Evolutionary conservation across 2,888 invertebrate genomes (phyloP).

Genomic region (Pedicia rivosa): DNA sequence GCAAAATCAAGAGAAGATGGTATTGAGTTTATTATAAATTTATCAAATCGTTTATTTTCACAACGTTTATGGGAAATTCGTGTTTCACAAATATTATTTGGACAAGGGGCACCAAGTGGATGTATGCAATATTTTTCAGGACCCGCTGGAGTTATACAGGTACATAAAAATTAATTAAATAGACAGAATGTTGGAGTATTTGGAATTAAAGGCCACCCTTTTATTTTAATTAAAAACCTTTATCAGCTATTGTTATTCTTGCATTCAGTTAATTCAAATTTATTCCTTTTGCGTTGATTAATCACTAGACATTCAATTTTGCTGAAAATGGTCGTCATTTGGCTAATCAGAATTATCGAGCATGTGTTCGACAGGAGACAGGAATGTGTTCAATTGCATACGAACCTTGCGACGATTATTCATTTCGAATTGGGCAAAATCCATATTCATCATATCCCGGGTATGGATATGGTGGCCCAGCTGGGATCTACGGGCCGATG

Average conservation of each 20-base stretch:
- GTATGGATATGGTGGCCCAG: slow-evolving; percentile 7
- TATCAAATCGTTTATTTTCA: slow-evolving; percentile 45
- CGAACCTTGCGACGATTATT: slow-evolving; percentile 55
- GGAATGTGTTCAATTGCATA: slow-evolving; percentile 63
- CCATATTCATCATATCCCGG: slow-evolving; percentile 13
- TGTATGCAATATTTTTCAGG: slow-evolving; percentile 59
- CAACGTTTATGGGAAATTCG: slow-evolving; percentile 65
- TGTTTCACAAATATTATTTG: slow-evolving; percentile 60
- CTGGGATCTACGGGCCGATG: slow-evolving; percentile 8
- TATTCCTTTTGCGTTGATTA: slow-evolving; percentile 19
- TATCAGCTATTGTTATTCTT: not conserved
- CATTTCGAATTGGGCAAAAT: slow-evolving; percentile 53
- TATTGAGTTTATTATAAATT: slow-evolving; percentile 30
- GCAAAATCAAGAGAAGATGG: slow-evolving; percentile 7
- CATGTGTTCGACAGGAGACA: slow-evolving; percentile 53
- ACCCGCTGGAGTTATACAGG: slow-evolving; percentile 35
- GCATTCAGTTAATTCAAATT: not conserved
- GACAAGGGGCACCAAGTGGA: slow-evolving; percentile 56
- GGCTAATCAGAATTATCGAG: slow-evolving; percentile 59
- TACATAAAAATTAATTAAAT: slow-evolving; percentile 7
- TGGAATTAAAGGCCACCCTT: not conserved
- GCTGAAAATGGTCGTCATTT: slow-evolving; percentile 68
- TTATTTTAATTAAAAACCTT: not conserved
- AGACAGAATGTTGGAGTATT: not conserved
- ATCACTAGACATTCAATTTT: slow-evolving; percentile 60